Evolutionary conservation across 2,113 vertebrate species (phyloP), one percentile per base, ranked within the genome.

Genomic region (Pterophyllum scalare): DNA sequence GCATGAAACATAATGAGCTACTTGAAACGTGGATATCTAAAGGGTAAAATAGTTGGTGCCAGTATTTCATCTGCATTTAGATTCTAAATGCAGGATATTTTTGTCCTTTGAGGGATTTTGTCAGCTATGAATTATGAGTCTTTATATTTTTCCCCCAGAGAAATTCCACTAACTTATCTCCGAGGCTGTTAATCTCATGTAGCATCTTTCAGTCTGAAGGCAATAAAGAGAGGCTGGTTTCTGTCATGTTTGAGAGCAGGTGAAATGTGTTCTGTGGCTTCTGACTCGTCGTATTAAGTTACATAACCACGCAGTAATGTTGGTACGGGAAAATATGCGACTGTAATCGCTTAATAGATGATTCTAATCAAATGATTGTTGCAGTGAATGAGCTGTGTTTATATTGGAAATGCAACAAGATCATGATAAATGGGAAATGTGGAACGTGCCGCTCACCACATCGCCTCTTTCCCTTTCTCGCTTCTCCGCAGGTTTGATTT

Each of bases 401-500:
- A 22, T 77, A 33, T 58, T 79, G 84, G 58, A 61, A 83, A 79
- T 82, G 60, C 65, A 84, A 88, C 80, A 75, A 49, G 57, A 79
- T 83, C 75, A 62, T 75, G 79, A 77, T 46, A 86, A 89, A 89
- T 78, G 90, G 64, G 19, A 38, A 2, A n/a, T 43, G 22, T 26
- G 31, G 49, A 79, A 79, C 10, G 4, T 58, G 70, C 33, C 24
- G 52, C 88, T 89, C 54, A 81, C 52, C 74, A 20, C 31, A 15
- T n/a, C 54, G 12, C 65, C 46, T 80, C 57, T 52, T 38, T 15
- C 14, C 33, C 22, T 56, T 58, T 52, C 61, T 87, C 28, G 7
- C 70, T 26, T 67, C 4, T 33, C 70, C 77, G 1, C 96, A 99
- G 98, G 97, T 96, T 92, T 93, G 95, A 89, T 92, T 96, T 97